A percentile compares a stretch with the other conserved stretches of the same genome.
These are phyloP conservation scores for Nipponia nippon DNA, from an alignment of 2,113 vertebrate genomes.

Conservation along the genomic window DNA sequence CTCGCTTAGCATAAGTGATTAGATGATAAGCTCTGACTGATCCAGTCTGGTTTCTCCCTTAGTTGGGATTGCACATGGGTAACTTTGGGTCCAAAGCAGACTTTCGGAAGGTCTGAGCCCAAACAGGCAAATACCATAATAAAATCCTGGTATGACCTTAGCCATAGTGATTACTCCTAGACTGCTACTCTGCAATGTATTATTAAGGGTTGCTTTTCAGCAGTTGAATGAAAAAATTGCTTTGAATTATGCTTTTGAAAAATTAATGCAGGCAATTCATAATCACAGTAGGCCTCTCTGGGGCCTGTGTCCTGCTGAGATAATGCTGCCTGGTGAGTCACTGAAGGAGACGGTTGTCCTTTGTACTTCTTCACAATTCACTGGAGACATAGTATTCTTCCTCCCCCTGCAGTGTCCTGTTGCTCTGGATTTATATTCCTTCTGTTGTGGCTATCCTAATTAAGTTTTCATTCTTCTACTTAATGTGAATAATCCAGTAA, in stretches of 20 bases:
- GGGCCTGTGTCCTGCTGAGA: slow-evolving; percentile 9
- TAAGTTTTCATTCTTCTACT: slow-evolving; percentile 7
- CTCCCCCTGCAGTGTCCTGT: not conserved
- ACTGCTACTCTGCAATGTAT: not conserved
- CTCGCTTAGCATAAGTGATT: not conserved
- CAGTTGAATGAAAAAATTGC: not conserved
- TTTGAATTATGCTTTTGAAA: slow-evolving; percentile 37
- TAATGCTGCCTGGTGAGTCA: not conserved
- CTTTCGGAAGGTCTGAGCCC: not conserved
- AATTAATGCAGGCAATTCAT: slow-evolving; percentile 1
- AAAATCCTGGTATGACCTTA: not conserved
- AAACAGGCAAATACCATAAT: not conserved
- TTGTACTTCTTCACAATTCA: slow-evolving; percentile 33
- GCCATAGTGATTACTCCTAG: not conserved
- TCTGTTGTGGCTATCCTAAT: not conserved
- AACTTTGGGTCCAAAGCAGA: not conserved
- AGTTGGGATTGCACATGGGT: accelerated
- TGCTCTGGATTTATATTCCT: slow-evolving; percentile 14
- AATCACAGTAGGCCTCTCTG: not conserved
- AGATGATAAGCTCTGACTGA: not conserved
- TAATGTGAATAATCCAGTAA: not conserved
- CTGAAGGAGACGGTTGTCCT: not conserved
- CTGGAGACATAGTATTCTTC: not conserved
- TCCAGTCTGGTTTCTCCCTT: not conserved
- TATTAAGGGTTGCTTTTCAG: not conserved